Base-by-base conservation (phyloP, 2,797 vertebrate genomes). In the Mus minutoides region DNA sequence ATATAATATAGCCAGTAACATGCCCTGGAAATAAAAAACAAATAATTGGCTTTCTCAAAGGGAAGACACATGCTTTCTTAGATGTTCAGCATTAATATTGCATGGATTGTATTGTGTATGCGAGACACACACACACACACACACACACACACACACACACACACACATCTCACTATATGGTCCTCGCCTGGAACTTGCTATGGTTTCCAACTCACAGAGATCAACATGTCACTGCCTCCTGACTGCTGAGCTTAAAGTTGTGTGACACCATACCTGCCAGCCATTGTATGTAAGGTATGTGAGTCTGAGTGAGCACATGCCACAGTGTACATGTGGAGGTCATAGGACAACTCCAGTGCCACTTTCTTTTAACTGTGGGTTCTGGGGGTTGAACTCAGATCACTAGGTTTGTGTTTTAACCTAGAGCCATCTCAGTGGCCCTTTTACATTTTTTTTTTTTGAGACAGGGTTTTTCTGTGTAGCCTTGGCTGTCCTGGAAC, bases 81-180 rank as follows among this genome's bases (percentile, higher is more conserved):
- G 3, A 19, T 10, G 10, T 17, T 6, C 12, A 1, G 34, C 31
- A 31, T 37, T 37, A 40, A 1, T 14, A 2, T 2, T 43, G 6
- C 52, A 37, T 12, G 8, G 0, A 12, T 58, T 67, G 11, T 49
- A 80, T n/a, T n/a, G 56, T 21, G 8, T 40, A 1, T 34, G 34
- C 49, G 8, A 82, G 26, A 77, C 17, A 75, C 4, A 77, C 7
- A 77, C 16, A 52, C 26, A 52, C 24, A 76, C 11, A 52, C 26
- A 52, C 17, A 34, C 8, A 49, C 26, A 46, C 14, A 26, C 40
- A 49, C 14, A 78, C 26, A 52, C 29, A 21, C 7, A 52, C 16
- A 52, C 24, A 29, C 24, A 43, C 37, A 75, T n/a, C 43, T n/a
- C 29, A 49, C 11, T 46, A 67, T 85, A 19, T 49, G 60, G 2